phyloP scores from a whole-genome alignment of 2,113 vertebrate species.

The Anhinga anhinga region DNA sequence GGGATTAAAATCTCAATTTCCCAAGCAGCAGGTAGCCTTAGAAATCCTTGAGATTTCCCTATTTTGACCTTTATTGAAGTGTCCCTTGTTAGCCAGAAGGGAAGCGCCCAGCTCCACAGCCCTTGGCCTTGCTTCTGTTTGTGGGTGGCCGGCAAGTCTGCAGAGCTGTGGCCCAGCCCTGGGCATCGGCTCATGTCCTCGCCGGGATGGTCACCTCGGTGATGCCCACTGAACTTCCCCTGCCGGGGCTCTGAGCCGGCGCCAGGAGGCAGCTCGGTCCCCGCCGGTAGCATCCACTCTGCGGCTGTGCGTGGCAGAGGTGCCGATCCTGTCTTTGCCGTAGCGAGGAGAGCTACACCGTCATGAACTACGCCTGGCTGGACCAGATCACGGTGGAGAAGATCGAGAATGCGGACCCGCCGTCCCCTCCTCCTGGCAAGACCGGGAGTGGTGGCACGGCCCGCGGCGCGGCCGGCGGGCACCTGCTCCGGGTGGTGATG shows the following conservation, averaged over 20 bases:
- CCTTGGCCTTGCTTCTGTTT: too few relatives aligned
- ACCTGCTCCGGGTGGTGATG: conserved; percentile 82
- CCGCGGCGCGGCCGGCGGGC: neutral
- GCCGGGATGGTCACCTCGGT: rapidly evolving
- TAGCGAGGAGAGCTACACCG: conserved; percentile 89
- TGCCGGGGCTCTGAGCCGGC: rapidly evolving
- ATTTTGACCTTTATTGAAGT: rapidly evolving
- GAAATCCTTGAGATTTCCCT: rapidly evolving
- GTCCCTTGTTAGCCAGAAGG: neutral
- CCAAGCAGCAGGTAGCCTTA: rapidly evolving
- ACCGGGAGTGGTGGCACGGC: neutral
- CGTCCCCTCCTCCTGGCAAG: conserved; percentile 2
- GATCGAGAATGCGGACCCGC: conserved; percentile 61
- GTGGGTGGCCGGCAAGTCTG: neutral
- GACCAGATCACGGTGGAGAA: conserved; percentile 81
- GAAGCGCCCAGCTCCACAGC: rapidly evolving
- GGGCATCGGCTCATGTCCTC: neutral
- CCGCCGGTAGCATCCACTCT: rapidly evolving
- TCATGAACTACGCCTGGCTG: conserved; percentile 87
- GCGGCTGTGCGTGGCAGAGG: rapidly evolving
- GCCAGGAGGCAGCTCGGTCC: rapidly evolving
- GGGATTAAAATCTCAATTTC: rapidly evolving
- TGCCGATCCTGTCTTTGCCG: rapidly evolving
- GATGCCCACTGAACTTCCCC: neutral
- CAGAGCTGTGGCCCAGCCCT: neutral